Percentiles rank a stretch among this genome's conserved stretches.
phyloP scores from a whole-genome alignment of 2,797 vertebrate species.

The Nannoperca australis region DNA sequence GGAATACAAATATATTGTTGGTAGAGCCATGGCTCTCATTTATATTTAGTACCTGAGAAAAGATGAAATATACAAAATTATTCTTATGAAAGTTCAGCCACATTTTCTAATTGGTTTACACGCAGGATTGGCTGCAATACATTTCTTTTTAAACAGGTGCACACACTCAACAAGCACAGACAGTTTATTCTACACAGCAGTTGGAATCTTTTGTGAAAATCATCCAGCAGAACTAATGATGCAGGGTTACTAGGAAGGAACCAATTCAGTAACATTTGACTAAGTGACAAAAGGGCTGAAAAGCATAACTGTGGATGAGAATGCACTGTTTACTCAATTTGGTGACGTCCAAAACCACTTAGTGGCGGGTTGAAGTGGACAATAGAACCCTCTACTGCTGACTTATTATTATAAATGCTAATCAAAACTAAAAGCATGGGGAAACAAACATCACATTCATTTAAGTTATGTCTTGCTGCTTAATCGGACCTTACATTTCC shows the following conservation, averaged over 20 bases:
- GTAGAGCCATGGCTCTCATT: slow-evolving; percentile 9
- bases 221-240: slow-evolving; percentile 43
- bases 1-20: slow-evolving; percentile 19
- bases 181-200: slow-evolving; percentile 13
- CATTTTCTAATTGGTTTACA: slow-evolving; percentile 42
- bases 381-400: slow-evolving; percentile 7
- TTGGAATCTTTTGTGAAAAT: slow-evolving; percentile 47
- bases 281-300: slow-evolving; percentile 23
- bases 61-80: slow-evolving; percentile 38
- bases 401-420: slow-evolving; percentile 3
- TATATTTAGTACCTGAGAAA: slow-evolving; percentile 28
- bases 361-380: slow-evolving; percentile 7
- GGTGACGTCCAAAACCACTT: background rate
- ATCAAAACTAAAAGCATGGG: background rate
- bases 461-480: background rate
- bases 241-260: slow-evolving; percentile 25
- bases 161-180: slow-evolving; percentile 22
- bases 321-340: slow-evolving; percentile 4
- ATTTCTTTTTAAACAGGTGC: slow-evolving; percentile 38
- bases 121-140: slow-evolving; percentile 22
- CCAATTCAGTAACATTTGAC: slow-evolving; percentile 34
- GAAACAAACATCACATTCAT: slow-evolving; percentile 6
- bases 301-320: slow-evolving; percentile 33
- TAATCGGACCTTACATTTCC: slow-evolving; percentile 1
- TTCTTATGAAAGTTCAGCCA: slow-evolving; percentile 20